Evolutionary conservation across 2,797 vertebrate species (phyloP).

Genomic region (Salmo trutta): DNA sequence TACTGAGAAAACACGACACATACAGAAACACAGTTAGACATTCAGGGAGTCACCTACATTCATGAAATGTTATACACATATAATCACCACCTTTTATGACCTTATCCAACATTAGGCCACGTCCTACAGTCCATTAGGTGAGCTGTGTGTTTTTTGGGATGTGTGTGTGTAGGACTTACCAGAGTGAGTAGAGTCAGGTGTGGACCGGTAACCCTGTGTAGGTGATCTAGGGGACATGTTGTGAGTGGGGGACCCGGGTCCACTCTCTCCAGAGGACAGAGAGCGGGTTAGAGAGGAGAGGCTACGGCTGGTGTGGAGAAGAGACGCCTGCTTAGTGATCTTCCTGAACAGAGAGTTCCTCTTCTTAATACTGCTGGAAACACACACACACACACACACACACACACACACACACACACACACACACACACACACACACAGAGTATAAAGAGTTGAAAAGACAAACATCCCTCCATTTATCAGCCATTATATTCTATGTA

Average conservation of each 20-base stretch:
- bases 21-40: conserved; percentile 4
- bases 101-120: neutral
- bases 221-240: conserved; percentile 92
- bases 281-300: conserved; percentile 95
- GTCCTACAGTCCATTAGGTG: neutral
- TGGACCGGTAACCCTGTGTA: conserved; percentile 88
- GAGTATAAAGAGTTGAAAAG: neutral
- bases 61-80: neutral
- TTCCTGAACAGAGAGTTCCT: conserved; percentile 91
- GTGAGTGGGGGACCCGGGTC: conserved; percentile 92
- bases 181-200: conserved; percentile 87
- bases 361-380: conserved; percentile 79
- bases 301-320: conserved; percentile 94
- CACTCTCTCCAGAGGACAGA: conserved; percentile 93
- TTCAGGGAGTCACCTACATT: neutral
- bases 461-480: neutral
- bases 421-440: neutral
- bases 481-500: neutral
- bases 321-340: conserved; percentile 91
- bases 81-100: neutral
- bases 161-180: conserved; percentile 67
- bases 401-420: neutral
- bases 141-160: neutral
- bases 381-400: conserved; percentile 2
- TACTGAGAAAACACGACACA: conserved; percentile 60